Evolutionary conservation across 2,888 invertebrate genomes (phyloP), one percentile per base, ranked within the genome.

Genomic region (Drosophila formosana): DNA sequence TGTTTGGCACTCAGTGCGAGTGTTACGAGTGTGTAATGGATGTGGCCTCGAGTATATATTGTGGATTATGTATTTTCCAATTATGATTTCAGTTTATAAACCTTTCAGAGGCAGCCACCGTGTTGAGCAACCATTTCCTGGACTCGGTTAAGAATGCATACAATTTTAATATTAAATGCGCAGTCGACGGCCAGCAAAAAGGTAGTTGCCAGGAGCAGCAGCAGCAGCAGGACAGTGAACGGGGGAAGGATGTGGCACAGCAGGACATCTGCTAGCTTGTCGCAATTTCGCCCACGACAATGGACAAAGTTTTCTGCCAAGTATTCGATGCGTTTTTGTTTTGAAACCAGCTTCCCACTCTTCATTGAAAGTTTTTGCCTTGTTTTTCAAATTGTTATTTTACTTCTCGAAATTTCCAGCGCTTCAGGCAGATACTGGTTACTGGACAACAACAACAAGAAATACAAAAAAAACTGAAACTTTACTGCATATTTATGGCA

Each of bases 311-410:
- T 87, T 86, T 75, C 65, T 62, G 76, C 50, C 77, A 72, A 78
- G 80, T 61, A 80, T 66, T 75, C 64, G 75, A 75, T 75, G 75
- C 64, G 78, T 67, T 74, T 65, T 65, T 65, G 55, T 58, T 58
- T 45, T 43, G 26, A 9, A 32, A 18, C 30, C 23, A 4, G 8
- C 9, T 51, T 4, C 37, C 37, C 37, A 37, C 37, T n/a, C 41
- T 34, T 34, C 37, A 57, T 28, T 18, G 28, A 58, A 83, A 78
- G 68, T 86, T 82, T 63, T 82, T 63, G 63, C 50, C 75, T 69
- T 88, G 78, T 83, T 86, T 86, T 82, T 81, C 71, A 78, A 88
- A 88, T 83, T 88, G 87, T 88, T 83, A 84, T 83, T 83, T 77
- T 74, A 77, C 86, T 88, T 86, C 18, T 69, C 45, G 57, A 61